phyloP scores from a whole-genome alignment of 2,797 vertebrate genomes.

The Coracias cyanogaster region DNA sequence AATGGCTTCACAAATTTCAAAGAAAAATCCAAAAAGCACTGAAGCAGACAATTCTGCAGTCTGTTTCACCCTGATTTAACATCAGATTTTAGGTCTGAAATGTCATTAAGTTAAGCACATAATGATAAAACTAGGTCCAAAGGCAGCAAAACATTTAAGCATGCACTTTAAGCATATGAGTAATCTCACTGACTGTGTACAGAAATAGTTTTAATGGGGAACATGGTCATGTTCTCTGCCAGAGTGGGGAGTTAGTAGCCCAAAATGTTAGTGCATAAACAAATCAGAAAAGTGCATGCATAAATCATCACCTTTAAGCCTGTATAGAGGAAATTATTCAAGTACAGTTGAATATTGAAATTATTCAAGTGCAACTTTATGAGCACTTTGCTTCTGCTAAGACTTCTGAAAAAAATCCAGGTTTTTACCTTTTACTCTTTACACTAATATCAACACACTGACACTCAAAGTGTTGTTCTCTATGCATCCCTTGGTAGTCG shows the following conservation, averaged over 20 bases:
- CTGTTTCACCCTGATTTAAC: slow-evolving; percentile 35
- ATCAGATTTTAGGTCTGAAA: slow-evolving; percentile 49
- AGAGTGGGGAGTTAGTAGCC: neutral
- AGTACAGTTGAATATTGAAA: neutral
- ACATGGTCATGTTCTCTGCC: neutral
- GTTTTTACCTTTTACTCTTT: neutral
- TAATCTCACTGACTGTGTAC: neutral
- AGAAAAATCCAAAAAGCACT: neutral
- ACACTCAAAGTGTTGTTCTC: neutral
- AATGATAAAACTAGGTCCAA: slow-evolving; percentile 30
- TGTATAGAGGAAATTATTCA: neutral
- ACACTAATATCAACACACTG: neutral
- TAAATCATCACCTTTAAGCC: neutral
- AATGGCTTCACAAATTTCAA: neutral
- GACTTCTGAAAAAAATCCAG: neutral
- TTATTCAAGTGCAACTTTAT: neutral
- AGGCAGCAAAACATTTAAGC: slow-evolving; percentile 19
- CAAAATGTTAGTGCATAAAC: neutral
- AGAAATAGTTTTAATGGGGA: neutral
- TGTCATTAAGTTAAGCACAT: slow-evolving; percentile 44
- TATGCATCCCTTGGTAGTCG: neutral
- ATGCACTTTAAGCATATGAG: neutral
- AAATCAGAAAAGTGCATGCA: neutral
- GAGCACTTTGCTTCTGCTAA: neutral
- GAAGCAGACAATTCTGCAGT: neutral